phyloP scores from a whole-genome alignment of 2,888 invertebrate species.

The Dicranocentrus wangi region DNA sequence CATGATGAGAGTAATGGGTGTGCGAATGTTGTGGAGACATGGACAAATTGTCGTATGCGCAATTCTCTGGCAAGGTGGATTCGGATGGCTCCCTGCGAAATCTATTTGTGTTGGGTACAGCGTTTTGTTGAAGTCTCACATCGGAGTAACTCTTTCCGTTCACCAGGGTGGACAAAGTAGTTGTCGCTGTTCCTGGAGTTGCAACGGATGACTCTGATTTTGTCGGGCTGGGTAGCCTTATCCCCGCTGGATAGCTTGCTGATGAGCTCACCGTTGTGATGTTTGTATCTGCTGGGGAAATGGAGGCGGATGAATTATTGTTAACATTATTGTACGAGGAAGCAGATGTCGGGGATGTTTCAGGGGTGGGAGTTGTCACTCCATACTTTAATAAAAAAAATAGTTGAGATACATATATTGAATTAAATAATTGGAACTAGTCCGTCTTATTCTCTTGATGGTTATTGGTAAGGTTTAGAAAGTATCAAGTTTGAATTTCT shows the following conservation, averaged over 20 bases:
- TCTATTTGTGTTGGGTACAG: constrained; percentile 35
- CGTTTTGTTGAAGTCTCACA: background rate
- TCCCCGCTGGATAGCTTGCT: background rate
- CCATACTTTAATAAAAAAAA: too few relatives aligned
- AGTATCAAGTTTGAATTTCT: background rate
- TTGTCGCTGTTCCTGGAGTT: constrained; percentile 33
- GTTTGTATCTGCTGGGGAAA: constrained; percentile 48
- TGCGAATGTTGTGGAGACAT: constrained; percentile 60
- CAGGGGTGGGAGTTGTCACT: constrained; percentile 49
- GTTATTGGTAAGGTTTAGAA: constrained; percentile 11
- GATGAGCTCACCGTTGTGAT: constrained; percentile 25
- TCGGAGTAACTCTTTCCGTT: constrained; percentile 11
- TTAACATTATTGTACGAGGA: background rate
- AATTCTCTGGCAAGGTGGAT: constrained; percentile 64
- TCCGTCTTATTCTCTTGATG: background rate
- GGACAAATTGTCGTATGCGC: constrained; percentile 66
- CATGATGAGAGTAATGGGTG: constrained; percentile 56
- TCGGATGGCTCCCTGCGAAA: constrained; percentile 68
- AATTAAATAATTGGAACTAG: too few relatives aligned
- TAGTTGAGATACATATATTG: too few relatives aligned
- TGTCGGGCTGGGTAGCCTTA: constrained; percentile 6
- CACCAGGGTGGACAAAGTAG: constrained; percentile 20
- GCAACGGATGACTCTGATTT: constrained; percentile 5
- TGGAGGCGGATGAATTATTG: constrained; percentile 3
- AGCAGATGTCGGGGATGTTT: constrained; percentile 39